Percentiles rank a stretch among this genome's conserved stretches.
Conservation (phyloP, 2,888 invertebrate genomes). For the Acanthococcus lagerstroemiae region DNA sequence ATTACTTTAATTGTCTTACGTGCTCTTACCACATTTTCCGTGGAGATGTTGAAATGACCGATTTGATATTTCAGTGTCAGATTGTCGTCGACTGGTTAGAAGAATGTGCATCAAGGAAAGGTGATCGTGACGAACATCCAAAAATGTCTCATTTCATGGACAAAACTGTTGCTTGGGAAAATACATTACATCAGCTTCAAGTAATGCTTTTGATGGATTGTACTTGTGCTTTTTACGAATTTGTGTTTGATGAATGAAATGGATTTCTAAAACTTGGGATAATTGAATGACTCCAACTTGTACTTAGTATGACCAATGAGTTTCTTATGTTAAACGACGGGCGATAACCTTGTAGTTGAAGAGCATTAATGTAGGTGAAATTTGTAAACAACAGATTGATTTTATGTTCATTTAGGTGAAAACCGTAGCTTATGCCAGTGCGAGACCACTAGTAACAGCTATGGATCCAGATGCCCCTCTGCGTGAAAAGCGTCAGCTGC, state of each 20-base stretch:
- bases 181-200: conserved; percentile 70
- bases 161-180: conserved; percentile 78
- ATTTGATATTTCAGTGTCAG: conserved; percentile 49
- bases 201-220: conserved; percentile 35
- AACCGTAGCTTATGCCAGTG: conserved; percentile 38
- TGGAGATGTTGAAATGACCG: too few species aligned
- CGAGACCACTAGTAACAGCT: conserved; percentile 52
- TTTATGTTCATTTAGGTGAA: neutral
- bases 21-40: too few species aligned
- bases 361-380: too few species aligned
- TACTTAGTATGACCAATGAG: too few species aligned
- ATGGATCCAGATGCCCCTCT: conserved; percentile 85
- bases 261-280: too few species aligned
- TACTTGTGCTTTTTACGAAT: neutral
- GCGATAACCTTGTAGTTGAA: too few species aligned
- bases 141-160: conserved; percentile 67
- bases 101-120: conserved; percentile 57
- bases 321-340: too few species aligned
- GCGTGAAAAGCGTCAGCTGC: conserved; percentile 64
- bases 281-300: too few species aligned
- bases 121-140: conserved; percentile 41
- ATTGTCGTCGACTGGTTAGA: conserved; percentile 89
- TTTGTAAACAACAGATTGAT: neutral
- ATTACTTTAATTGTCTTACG: too few species aligned
- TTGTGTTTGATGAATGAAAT: too few species aligned